These are phyloP conservation scores for Caenorhabditis angaria DNA, from an alignment of 2,888 invertebrate genomes.

Conservation along the genomic window DNA sequence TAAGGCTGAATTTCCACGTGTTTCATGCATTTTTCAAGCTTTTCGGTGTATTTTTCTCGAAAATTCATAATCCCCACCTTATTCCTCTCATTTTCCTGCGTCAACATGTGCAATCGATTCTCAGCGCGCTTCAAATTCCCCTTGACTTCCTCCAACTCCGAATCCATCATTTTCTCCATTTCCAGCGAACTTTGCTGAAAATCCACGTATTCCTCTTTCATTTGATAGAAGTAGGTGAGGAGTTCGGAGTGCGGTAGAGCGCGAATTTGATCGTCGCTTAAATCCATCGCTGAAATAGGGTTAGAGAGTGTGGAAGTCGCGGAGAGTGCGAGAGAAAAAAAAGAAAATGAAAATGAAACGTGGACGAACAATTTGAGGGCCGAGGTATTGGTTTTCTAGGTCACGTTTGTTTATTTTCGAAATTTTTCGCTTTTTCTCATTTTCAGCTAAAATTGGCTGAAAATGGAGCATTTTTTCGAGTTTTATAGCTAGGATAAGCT, in stretches of 20 bases:
- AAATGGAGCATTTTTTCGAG: no score
- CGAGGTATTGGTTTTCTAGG: no score
- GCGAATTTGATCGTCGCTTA: background rate
- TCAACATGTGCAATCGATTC: constrained; percentile 9
- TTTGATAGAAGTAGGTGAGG: background rate
- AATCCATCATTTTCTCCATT: constrained; percentile 43
- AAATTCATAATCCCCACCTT: constrained; percentile 12
- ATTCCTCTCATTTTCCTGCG: constrained; percentile 16
- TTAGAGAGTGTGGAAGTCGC: no score
- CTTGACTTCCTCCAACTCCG: constrained; percentile 17
- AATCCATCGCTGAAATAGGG: background rate
- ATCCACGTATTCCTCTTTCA: constrained; percentile 27
- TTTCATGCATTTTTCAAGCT: background rate
- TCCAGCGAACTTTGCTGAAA: constrained; percentile 39
- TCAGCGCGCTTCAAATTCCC: constrained; percentile 15
- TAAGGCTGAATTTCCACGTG: background rate
- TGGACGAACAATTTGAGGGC: no score
- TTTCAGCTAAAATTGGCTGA: no score
- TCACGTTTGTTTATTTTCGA: no score
- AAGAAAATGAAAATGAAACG: no score
- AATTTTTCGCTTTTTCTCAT: no score
- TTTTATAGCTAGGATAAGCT: no score
- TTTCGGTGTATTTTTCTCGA: background rate
- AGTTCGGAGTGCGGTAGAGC: background rate
- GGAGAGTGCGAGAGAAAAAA: no score